Conservation (phyloP, 2,888 invertebrate species). For the Heliconius sara region DNA sequence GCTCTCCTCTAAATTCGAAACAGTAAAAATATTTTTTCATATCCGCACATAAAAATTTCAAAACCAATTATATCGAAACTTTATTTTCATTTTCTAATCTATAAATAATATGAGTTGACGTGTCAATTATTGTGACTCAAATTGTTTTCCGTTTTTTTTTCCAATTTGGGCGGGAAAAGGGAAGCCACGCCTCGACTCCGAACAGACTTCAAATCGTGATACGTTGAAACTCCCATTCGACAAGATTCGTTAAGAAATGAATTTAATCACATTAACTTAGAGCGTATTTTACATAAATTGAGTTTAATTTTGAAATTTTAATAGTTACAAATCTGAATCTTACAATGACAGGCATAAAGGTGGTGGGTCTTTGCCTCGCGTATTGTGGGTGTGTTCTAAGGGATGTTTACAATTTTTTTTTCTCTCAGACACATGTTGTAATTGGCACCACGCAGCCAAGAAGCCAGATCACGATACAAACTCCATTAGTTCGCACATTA, state of each 20-base stretch:
- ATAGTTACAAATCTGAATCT: slow-evolving; percentile 49
- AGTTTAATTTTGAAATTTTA: slow-evolving; percentile 42
- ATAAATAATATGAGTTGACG: slow-evolving; percentile 80
- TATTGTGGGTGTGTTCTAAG: slow-evolving; percentile 63
- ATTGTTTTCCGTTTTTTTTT: slow-evolving; percentile 66
- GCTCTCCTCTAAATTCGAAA: slow-evolving; percentile 34
- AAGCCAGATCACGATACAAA: slow-evolving; percentile 78
- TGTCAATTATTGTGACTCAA: slow-evolving; percentile 75
- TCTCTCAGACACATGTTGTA: slow-evolving; percentile 66
- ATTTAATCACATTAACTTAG: slow-evolving; percentile 53
- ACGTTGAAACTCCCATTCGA: slow-evolving; percentile 59
- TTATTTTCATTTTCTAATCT: slow-evolving; percentile 75
- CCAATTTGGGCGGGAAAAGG: slow-evolving; percentile 60
- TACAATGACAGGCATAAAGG: slow-evolving; percentile 55
- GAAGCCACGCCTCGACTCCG: slow-evolving; percentile 68
- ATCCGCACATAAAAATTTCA: slow-evolving; percentile 74
- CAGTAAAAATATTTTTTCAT: slow-evolving; percentile 50
- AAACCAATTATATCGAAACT: slow-evolving; percentile 76
- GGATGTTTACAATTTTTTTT: slow-evolving; percentile 66
- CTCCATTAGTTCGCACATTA: slow-evolving; percentile 84
- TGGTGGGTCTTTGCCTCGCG: slow-evolving; percentile 43
- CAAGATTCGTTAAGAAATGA: slow-evolving; percentile 49
- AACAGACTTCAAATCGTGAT: slow-evolving; percentile 59
- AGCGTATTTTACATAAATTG: slow-evolving; percentile 52
- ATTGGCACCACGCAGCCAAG: slow-evolving; percentile 60